Percentiles rank a stretch among this genome's conserved stretches.
phyloP scores from a whole-genome alignment of 2,113 vertebrate genomes.

The Corythornis madagascariensis region DNA sequence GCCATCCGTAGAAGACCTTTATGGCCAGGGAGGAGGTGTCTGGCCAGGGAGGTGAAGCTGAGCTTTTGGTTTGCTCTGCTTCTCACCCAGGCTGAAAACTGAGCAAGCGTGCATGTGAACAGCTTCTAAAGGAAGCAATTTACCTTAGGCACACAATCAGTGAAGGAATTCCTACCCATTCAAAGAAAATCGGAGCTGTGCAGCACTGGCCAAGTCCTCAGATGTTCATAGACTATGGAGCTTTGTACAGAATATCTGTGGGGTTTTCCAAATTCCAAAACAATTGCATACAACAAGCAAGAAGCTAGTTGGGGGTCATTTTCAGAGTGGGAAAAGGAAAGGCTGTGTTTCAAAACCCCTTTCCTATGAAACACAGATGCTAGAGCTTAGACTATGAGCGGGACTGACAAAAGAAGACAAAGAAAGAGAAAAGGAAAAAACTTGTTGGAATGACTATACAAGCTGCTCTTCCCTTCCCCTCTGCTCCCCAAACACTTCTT shows the following conservation, averaged over 20 bases:
- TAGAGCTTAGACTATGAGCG: not conserved
- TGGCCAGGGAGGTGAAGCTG: not conserved
- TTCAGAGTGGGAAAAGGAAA: not conserved
- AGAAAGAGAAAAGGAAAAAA: not conserved
- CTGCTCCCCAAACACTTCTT: not conserved
- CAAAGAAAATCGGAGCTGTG: constrained; percentile 5
- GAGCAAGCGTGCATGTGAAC: not conserved
- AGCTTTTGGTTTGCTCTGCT: not conserved
- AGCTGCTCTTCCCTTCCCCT: not conserved
- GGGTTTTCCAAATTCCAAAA: constrained; percentile 59
- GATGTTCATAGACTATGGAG: constrained; percentile 37
- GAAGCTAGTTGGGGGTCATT: constrained; percentile 28
- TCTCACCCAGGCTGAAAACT: not conserved
- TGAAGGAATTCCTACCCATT: constrained; percentile 39
- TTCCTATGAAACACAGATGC: constrained; percentile 40
- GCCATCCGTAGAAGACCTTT: rapidly evolving
- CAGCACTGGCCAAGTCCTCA: constrained; percentile 40
- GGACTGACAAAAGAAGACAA: not conserved
- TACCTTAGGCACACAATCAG: constrained; percentile 54
- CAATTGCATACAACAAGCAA: constrained; percentile 34
- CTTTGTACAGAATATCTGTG: not conserved
- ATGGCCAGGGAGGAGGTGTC: not conserved
- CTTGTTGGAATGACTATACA: not conserved
- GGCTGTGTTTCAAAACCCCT: not conserved
- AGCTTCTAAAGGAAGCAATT: constrained; percentile 59